Evolutionary conservation across 2,113 vertebrate genomes (phyloP).

Genomic region (Rhinolophus ferrumequinum): DNA sequence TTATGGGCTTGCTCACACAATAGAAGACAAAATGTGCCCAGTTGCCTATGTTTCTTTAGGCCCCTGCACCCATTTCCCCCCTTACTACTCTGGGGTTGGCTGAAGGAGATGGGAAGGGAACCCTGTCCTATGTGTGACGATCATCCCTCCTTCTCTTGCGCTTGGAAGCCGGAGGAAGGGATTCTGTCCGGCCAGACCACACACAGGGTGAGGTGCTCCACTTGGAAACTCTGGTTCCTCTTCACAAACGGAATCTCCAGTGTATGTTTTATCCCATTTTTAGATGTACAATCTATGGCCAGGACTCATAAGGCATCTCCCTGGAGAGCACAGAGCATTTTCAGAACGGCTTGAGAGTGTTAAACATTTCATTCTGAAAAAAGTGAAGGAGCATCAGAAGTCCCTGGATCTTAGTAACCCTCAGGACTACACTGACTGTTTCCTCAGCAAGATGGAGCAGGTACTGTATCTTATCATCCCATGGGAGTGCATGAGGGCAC

Average conservation of each 20-base stretch:
- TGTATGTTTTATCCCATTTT: neutral
- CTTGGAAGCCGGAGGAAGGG: neutral
- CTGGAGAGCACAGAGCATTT: conserved; percentile 47
- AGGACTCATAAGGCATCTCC: conserved; percentile 2
- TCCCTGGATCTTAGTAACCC: conserved; percentile 82
- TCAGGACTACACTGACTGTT: conserved; percentile 89
- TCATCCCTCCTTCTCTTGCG: neutral
- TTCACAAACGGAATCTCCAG: neutral
- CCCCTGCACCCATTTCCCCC: no score
- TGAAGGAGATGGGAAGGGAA: neutral
- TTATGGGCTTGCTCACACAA: neutral
- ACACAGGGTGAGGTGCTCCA: neutral
- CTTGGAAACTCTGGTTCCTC: neutral
- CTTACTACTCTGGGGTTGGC: neutral
- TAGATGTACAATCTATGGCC: conserved; percentile 63
- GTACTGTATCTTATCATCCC: neutral
- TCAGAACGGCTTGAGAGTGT: neutral
- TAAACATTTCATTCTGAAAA: conserved; percentile 58
- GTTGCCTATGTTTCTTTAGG: neutral
- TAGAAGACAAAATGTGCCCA: neutral
- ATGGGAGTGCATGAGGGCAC: neutral
- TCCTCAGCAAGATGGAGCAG: conserved; percentile 86
- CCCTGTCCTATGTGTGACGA: no score
- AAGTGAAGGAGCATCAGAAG: conserved; percentile 83
- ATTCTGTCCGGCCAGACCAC: neutral